Evolutionary conservation across 2,113 vertebrate species (phyloP), one percentile per base, ranked within the genome.

Genomic region (Archocentrus centrarchus): DNA sequence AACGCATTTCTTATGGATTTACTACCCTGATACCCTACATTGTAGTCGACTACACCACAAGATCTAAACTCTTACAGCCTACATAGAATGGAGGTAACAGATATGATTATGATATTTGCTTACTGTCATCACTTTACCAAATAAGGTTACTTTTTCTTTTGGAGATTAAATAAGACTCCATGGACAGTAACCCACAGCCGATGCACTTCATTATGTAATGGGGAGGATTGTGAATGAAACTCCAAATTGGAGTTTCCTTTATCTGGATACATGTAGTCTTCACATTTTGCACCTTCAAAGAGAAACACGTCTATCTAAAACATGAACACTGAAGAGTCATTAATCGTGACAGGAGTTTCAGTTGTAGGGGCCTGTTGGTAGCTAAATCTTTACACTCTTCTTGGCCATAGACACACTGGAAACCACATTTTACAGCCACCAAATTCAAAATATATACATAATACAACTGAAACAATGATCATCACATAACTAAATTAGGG

Each of bases 391-490:
- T 44, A 44, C 41, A 32, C 24, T 70, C 18, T 24, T 1, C 17
- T 30, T 50, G 44, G 50, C 30, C 11, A 53, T 10, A 53, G 9
- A 70, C 30, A 70, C 66, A 30, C 10, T 0, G 2, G 64, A 11
- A 70, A 70, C 9, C 64, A 70, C 47, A 50, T 47, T 50, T 50
- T 30, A 50, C 22, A 50, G 18, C 24, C 15, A 30, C 41, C 47
- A 24, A 70, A 50, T 50, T 68, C 22, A 70, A 70, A 70, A 50
- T 70, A 70, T 70, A 70, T 50, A 70, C 64, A 70, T 47, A 27
- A 47, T 14, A 47, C 15, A 68, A 50, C 27, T 30, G 0, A 68
- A 0, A 15, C 27, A 50, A 18, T 50, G 27, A 3, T 30, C 41
- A 50, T 18, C 47, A 47, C 14, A 50, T 47, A 15, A 30, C 15